Base-by-base conservation (phyloP, 2,113 vertebrate genomes). In the Prietella phreatophila region DNA sequence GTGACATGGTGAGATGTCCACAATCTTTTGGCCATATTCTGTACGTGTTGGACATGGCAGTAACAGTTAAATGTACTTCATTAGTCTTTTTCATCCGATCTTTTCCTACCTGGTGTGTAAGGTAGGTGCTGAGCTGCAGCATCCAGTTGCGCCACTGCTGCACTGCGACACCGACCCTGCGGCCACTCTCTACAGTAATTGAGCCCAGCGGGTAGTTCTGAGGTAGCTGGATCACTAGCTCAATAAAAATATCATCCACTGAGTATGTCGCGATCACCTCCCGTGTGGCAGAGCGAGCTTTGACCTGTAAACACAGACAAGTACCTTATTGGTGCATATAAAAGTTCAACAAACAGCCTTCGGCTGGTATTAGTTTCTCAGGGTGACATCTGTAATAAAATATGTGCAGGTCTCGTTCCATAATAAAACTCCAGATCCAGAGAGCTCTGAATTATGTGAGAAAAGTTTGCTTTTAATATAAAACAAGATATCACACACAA, bases 61-160 rank as follows among this genome's bases (percentile, higher is more conserved):
- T 19, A 50, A 27, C 13, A 27, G 27, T 76, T 13, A 2, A 76
- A 15, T 55, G 15, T 10, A 30, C 27, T 50, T 78, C 73, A 50
- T 30, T 55, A 30, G 30, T 30, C 50, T 33, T 80, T 56, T 1
- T 47, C 42, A 47, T 47, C 42, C 42, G 5, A 47, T 47, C 42
- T 47, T 47, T 47, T 47, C 84, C 30, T 61, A 99, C 98, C 95
- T 99, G 98, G 91, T 99, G 98, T 10, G 97, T 99, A 87, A 99
- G 98, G 89, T 98, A 99, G 0, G 98, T 99, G 95, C 96, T 99
- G 73, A 99, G 93, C 92, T 99, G 98, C 13, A 99, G 92, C 97
- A 99, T 99, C 98, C 98, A 99, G 81, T 99, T 98, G 84, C 98
- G 96, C 98, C 98, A 99, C 90, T 99, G 98, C 94, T 99, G 98